phyloP scores from a whole-genome alignment of 2,113 vertebrate genomes.

The Pholis gunnellus region DNA sequence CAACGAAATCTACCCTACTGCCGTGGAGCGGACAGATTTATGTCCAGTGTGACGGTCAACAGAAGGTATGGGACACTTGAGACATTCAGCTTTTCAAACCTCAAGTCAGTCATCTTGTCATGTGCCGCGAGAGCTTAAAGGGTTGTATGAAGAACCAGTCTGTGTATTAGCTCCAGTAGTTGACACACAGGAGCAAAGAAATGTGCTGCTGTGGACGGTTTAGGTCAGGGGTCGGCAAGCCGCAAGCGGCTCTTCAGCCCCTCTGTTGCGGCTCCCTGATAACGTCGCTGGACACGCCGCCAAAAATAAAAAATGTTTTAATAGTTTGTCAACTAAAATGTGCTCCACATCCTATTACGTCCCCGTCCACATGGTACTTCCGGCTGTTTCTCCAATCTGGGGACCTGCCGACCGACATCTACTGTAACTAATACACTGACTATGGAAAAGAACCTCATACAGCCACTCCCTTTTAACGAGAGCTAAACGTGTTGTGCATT shows the following conservation, averaged over 20 bases:
- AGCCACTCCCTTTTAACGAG: neutral
- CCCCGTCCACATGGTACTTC: neutral
- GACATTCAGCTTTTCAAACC: neutral
- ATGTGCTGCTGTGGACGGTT: neutral
- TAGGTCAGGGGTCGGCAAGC: too few relatives aligned
- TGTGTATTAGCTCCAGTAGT: neutral
- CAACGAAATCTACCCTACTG: slow-evolving; percentile 85
- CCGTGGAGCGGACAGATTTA: slow-evolving; percentile 95
- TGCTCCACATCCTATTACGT: too few relatives aligned
- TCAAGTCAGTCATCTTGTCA: neutral
- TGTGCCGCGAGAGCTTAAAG: neutral
- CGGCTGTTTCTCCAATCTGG: too few relatives aligned
- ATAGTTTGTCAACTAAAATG: too few relatives aligned
- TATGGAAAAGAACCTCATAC: neutral
- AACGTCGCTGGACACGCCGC: too few relatives aligned
- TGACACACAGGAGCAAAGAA: too few relatives aligned
- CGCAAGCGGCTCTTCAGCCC: too few relatives aligned
- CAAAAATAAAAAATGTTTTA: too few relatives aligned
- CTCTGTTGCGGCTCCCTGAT: too few relatives aligned
- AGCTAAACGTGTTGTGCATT: slow-evolving; percentile 4
- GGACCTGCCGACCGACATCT: too few relatives aligned
- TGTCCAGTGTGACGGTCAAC: slow-evolving; percentile 87
- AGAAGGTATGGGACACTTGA: slow-evolving; percentile 85
- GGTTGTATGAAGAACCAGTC: neutral
- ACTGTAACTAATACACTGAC: neutral